Evolutionary conservation across 2,888 invertebrate species (phyloP).

Genomic region (Ctena decussata): DNA sequence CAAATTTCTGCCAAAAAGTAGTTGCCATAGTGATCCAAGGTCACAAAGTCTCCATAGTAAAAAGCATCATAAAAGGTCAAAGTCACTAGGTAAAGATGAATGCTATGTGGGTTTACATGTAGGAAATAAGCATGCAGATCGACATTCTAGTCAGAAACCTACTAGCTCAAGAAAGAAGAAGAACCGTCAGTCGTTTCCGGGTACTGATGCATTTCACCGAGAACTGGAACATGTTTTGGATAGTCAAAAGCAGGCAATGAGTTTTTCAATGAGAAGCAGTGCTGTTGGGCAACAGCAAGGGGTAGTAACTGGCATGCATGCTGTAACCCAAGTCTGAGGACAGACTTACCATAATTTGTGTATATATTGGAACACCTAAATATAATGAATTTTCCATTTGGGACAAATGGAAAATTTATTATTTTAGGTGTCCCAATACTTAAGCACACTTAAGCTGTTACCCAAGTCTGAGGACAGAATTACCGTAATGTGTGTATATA

Average conservation of each 20-base stretch:
- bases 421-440: no score
- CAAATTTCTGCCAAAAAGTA: not conserved
- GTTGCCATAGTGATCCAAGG: slow-evolving; percentile 9
- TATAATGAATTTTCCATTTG: no score
- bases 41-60: slow-evolving; percentile 5
- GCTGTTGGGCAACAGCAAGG: not conserved
- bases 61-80: slow-evolving; percentile 5
- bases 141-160: slow-evolving; percentile 13
- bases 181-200: slow-evolving; percentile 22
- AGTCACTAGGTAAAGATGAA: slow-evolving; percentile 3
- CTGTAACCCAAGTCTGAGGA: slow-evolving; percentile 14
- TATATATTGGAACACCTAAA: no score
- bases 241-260: slow-evolving; percentile 16
- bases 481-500: no score
- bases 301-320: not conserved
- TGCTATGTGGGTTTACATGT: not conserved
- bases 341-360: no score
- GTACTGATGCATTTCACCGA: slow-evolving; percentile 33
- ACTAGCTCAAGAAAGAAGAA: slow-evolving; percentile 13
- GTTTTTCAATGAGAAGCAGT: not conserved
- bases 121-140: not conserved
- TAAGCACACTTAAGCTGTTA: no score
- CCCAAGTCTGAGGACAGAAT: no score
- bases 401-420: no score
- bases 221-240: slow-evolving; percentile 48